Conservation (phyloP, 2,797 vertebrate species). For the Anguilla pacifica region DNA sequence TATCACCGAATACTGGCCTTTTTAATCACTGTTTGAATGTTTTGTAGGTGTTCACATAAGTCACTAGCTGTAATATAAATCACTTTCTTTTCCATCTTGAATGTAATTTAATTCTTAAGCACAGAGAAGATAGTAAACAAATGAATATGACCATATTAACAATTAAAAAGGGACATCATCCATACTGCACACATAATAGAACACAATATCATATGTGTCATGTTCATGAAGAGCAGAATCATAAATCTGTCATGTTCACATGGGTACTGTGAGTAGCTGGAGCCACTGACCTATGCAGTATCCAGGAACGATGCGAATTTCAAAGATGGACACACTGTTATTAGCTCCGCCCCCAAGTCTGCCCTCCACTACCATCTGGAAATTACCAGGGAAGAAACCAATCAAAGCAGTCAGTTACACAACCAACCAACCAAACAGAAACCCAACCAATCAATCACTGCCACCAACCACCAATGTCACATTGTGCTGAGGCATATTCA, state of each 20-base stretch:
- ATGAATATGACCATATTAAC: neutral
- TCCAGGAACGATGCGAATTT: constrained; percentile 87
- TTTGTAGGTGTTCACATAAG: neutral
- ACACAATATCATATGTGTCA: neutral
- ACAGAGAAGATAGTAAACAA: neutral
- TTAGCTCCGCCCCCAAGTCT: constrained; percentile 69
- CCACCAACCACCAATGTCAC: too few relatives aligned
- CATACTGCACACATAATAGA: constrained; percentile 19
- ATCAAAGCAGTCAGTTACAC: constrained; percentile 30
- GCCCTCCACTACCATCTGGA: constrained; percentile 86
- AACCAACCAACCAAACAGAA: neutral
- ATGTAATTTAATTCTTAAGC: neutral
- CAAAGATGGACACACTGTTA: constrained; percentile 87
- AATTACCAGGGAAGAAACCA: constrained; percentile 27
- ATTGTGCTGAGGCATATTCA: too few relatives aligned
- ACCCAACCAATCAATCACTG: neutral
- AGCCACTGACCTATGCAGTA: constrained; percentile 82
- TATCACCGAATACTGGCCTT: neutral
- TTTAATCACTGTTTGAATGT: neutral
- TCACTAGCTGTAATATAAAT: neutral
- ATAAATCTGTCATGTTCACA: neutral
- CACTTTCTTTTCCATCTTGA: neutral
- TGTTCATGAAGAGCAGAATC: neutral
- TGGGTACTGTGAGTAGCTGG: neutral
- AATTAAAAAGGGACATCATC: neutral